Evolutionary conservation across 2,113 vertebrate species (phyloP).

Genomic region (Todiramphus saurophagus): DNA sequence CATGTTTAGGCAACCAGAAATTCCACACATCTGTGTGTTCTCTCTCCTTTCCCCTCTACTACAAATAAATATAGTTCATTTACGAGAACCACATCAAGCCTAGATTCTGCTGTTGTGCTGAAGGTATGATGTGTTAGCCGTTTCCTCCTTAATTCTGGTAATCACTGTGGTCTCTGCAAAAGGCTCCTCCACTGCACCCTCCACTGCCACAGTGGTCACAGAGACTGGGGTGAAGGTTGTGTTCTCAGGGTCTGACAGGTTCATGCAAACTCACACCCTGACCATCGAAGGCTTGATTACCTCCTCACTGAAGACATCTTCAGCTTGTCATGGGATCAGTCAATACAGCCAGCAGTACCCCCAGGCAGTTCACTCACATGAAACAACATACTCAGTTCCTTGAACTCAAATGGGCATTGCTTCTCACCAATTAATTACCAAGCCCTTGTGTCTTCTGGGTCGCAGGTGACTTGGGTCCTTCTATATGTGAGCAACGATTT

Average conservation of each 20-base stretch:
- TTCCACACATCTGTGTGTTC: background rate
- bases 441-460: background rate
- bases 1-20: background rate
- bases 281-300: background rate
- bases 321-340: background rate
- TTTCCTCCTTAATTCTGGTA: background rate
- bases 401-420: accelerated
- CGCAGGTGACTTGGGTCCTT: background rate
- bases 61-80: background rate
- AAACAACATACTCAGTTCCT: background rate
- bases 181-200: background rate
- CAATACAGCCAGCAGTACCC: background rate
- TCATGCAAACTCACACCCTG: background rate
- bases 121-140: background rate
- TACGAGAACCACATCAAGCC: background rate
- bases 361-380: background rate
- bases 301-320: background rate
- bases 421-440: background rate
- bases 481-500: background rate
- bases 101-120: background rate
- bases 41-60: background rate
- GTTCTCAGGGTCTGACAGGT: background rate
- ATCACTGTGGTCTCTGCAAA: background rate
- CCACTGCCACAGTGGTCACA: background rate
- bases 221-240: background rate